A percentile compares a stretch with the other conserved stretches of the same genome.
Evolutionary conservation across 92 coral and sea anemone species (phyloP).

Genomic region (Montipora capitata): DNA sequence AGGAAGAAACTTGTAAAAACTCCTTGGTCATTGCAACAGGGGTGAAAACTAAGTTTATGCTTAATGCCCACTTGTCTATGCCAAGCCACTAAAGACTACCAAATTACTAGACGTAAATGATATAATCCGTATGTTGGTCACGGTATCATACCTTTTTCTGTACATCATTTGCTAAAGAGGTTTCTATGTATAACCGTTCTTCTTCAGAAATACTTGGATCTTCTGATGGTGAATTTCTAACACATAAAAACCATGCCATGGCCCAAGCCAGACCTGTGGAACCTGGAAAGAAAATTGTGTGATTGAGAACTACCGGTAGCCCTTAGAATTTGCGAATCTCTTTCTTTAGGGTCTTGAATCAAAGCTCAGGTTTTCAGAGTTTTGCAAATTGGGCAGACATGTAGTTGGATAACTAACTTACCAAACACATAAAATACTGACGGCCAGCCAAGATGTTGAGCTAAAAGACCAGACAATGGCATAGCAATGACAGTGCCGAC

Average conservation of each 20-base stretch:
- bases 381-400: no score
- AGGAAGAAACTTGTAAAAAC: no score
- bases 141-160: constrained; percentile 23
- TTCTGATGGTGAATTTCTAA: constrained; percentile 90
- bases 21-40: no score
- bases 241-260: constrained; percentile 87
- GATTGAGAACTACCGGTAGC: background rate
- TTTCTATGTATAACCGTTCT: constrained; percentile 87
- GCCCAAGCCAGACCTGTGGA: constrained; percentile 87
- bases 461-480: constrained; percentile 96
- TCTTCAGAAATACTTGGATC: constrained; percentile 83
- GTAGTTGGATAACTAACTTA: constrained; percentile 32
- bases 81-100: no score
- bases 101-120: no score
- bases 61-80: no score
- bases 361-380: no score
- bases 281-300: constrained; percentile 53
- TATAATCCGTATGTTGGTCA: no score
- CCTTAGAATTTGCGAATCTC: no score
- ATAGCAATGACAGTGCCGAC: constrained; percentile 94
- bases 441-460: constrained; percentile 88
- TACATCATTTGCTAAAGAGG: constrained; percentile 61
- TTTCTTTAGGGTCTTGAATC: no score
- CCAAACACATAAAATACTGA: constrained; percentile 96
- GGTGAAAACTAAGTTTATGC: no score